These are phyloP conservation scores for Polydrusus pterygomalis DNA, from an alignment of 2,888 invertebrate species.

Conservation along the genomic window DNA sequence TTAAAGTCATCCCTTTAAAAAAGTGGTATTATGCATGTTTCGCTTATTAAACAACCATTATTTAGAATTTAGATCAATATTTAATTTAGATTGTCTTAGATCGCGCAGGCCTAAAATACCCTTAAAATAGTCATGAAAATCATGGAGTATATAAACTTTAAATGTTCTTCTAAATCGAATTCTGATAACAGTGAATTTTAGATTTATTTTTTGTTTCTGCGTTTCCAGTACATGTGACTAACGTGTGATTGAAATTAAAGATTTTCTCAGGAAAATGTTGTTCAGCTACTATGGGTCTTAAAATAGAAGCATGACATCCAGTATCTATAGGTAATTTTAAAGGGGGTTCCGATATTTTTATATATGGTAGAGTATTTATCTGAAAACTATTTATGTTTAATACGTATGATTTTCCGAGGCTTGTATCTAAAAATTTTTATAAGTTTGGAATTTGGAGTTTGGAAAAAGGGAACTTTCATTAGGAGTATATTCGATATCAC, in stretches of 20 bases:
- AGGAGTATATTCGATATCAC: not conserved
- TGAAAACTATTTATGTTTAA: constrained; percentile 29
- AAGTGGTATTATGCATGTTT: constrained; percentile 12
- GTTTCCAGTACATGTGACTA: constrained; percentile 22
- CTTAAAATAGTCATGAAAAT: constrained; percentile 22
- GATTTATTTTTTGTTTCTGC: constrained; percentile 21
- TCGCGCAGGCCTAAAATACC: constrained; percentile 15
- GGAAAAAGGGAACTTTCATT: no score
- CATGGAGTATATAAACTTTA: constrained; percentile 15
- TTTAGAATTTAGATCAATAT: not conserved
- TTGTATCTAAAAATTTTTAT: constrained; percentile 4
- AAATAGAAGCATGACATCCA: constrained; percentile 43
- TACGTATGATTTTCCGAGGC: constrained; percentile 9
- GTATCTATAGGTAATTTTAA: constrained; percentile 48
- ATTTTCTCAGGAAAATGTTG: constrained; percentile 15
- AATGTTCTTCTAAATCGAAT: constrained; percentile 7
- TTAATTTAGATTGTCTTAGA: constrained; percentile 21
- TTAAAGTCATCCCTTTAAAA: constrained; percentile 5
- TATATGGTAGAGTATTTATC: constrained; percentile 44
- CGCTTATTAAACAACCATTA: not conserved
- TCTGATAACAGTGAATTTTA: constrained; percentile 13
- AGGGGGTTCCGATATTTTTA: constrained; percentile 43
- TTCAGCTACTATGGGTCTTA: constrained; percentile 43
- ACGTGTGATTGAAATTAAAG: constrained; percentile 20
- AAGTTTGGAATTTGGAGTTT: not conserved